These are phyloP conservation scores for Ceratina calcarata DNA, from an alignment of 1,140 invertebrate genomes.

Conservation along the genomic window DNA sequence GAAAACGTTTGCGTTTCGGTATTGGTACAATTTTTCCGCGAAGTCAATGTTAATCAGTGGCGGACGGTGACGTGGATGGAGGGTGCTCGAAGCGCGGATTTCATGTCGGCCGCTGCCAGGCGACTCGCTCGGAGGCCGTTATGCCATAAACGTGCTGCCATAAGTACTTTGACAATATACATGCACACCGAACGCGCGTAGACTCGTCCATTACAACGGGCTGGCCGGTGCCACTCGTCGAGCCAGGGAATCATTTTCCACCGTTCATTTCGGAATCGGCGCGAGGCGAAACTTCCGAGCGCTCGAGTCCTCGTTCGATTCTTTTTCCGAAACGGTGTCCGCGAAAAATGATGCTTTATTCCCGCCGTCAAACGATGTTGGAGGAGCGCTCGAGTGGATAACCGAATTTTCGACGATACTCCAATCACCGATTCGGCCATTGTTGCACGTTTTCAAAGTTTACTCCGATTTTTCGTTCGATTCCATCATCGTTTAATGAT, in stretches of 20 bases:
- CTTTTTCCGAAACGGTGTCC: slow-evolving; percentile 33
- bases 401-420: slow-evolving; percentile 32
- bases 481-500: no score
- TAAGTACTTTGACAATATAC: slow-evolving; percentile 63
- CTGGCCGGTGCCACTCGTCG: slow-evolving; percentile 55
- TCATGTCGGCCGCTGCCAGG: slow-evolving; percentile 64
- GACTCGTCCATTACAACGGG: slow-evolving; percentile 62
- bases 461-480: background rate
- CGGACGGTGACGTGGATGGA: slow-evolving; percentile 63
- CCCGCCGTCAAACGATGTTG: slow-evolving; percentile 4
- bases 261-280: slow-evolving; percentile 47
- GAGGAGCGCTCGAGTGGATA: slow-evolving; percentile 22
- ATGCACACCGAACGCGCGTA: slow-evolving; percentile 29
- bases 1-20: slow-evolving; percentile 34
- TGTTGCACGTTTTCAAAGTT: slow-evolving; percentile 30
- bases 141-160: slow-evolving; percentile 65
- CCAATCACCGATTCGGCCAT: slow-evolving; percentile 2
- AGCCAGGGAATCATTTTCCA: slow-evolving; percentile 30
- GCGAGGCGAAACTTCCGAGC: background rate
- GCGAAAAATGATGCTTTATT: slow-evolving; percentile 49
- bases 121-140: slow-evolving; percentile 57
- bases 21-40: slow-evolving; percentile 65
- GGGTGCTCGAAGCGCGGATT: slow-evolving; percentile 58
- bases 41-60: slow-evolving; percentile 67
- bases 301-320: slow-evolving; percentile 33